Base-by-base conservation (phyloP, 2,113 vertebrate genomes). In the Dinomys branickii region DNA sequence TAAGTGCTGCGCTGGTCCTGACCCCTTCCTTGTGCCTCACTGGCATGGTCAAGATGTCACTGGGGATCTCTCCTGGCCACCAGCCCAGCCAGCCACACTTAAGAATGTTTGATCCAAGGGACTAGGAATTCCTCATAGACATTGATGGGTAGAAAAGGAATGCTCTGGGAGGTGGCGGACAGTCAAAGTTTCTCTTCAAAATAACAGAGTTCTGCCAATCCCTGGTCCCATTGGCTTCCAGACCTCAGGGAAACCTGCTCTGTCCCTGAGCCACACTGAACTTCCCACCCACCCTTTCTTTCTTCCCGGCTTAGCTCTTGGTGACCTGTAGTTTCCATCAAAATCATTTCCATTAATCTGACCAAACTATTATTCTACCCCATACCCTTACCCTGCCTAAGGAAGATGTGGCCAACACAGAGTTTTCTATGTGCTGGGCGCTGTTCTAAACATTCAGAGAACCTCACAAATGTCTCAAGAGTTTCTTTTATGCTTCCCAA, bases 21-120 rank as follows among this genome's bases (percentile, higher is more conserved):
- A 77, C 52, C 50, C 35, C 24, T 50, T 35, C 41, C 90, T 44
- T 4, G 0, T 9, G 33, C 69, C 35, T n/a, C 19, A 0, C 7
- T 0, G 1, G 35, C 20, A 13, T 41, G 1, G 38, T 0, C 59
- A 77, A 24, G 22, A 26, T 3, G 54, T 35, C 59, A 28, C 14
- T 13, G 35, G 93, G 44, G 52, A n/a, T 26, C 91, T 65, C 41
- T 7, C 54, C 35, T 14, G 75, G 44, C 78, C 38, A 6, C 69
- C 2, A 56, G 38, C 47, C 90, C 65, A 5, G 59, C 38, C 63
- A 5, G 35, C 38, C 61, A 87, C n/a, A 63, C 67, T 1, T 26
- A 33, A 67, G 22, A 12, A 7, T 1, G 16, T 50, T 38, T 65
- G 33, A 54, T 47, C 58, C 28, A 5, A 58, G 38, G 61, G 26